Evolutionary conservation across 2,113 vertebrate species (phyloP), one percentile per base, ranked within the genome.

Genomic region (Bombycilla garrulus): DNA sequence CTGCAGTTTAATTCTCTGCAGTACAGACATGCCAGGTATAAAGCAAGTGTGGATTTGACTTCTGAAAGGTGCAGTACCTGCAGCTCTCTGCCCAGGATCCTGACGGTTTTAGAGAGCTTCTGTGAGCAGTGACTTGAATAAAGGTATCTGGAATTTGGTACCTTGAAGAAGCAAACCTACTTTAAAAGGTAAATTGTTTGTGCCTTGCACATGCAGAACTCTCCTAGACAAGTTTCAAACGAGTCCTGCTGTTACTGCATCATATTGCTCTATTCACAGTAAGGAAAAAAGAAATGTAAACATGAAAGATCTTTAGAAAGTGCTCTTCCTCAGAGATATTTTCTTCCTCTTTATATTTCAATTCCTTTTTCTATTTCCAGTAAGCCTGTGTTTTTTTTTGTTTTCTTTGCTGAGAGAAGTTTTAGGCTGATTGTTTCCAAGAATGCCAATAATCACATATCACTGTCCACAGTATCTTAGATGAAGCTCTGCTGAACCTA

Each of bases 401-500:
- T 77, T 93, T 93, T 88, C 51, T 96, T 73, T 84, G 60, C 65
- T 38, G 83, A 95, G 51, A 48, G 57, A 91, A 64, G 4, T 81
- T 97, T 92, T 87, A 92, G 77, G 48, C 48, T 76, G 66, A 79
- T 81, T 97, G 40, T 45, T 96, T 95, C 83, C 96, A 86, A 94
- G 89, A 96, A 94, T 79, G 61, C 40, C 77, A 95, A 82, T 83
- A 96, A 92, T 82, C 79, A 90, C 76, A 73, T 88, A 76, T 86
- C 47, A 65, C 71, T 65, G 51, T 38, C 44, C 61, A 38, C 56
- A 86, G 38, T 2, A 73, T 29, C 86, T 66, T 79, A 31, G 1
- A 64, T 15, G 72, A 95, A 92, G 72, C 79, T 73, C 76, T 44
- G 29, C 77, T 57, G 29, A 89, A 62, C 69, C 33, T 22, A 86